These are phyloP conservation scores for Gymnopithys bicolor DNA, from an alignment of 2,797 vertebrate species.

Conservation along the genomic window DNA sequence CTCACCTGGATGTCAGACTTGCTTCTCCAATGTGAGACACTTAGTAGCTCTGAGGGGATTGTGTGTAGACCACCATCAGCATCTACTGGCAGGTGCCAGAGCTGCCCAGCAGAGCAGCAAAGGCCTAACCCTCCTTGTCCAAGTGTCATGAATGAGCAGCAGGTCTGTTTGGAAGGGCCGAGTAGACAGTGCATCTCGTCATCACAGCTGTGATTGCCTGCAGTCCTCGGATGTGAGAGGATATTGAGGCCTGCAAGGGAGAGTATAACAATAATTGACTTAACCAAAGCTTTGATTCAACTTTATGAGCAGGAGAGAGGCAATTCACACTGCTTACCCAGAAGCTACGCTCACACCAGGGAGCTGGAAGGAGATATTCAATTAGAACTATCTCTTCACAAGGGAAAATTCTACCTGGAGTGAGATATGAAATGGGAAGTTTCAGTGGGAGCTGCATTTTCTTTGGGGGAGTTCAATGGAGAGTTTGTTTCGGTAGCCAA, in stretches of 20 bases:
- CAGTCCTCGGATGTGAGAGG: not conserved
- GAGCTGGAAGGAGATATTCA: constrained; percentile 39
- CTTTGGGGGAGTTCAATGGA: not conserved
- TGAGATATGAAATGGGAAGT: constrained; percentile 45
- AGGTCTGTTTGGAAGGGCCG: not conserved
- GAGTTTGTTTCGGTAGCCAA: constrained; percentile 48
- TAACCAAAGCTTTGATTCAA: constrained; percentile 47
- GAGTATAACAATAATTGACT: constrained; percentile 41
- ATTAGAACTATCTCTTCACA: constrained; percentile 44
- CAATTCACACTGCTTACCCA: constrained; percentile 44
- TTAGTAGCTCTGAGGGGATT: not conserved
- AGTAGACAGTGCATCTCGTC: accelerated
- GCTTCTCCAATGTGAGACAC: not conserved
- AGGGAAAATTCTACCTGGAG: constrained; percentile 11
- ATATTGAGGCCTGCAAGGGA: constrained; percentile 20
- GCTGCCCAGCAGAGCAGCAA: not conserved
- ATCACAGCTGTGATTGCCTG: not conserved
- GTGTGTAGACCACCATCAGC: not conserved
- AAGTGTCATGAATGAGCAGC: not conserved
- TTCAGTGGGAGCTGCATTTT: constrained; percentile 39
- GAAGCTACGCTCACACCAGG: not conserved
- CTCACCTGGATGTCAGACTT: not conserved
- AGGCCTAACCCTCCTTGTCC: not conserved
- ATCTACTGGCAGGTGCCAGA: not conserved
- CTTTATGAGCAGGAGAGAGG: constrained; percentile 52